Conservation (phyloP, 2,888 invertebrate species). For the Drosophila lutescens region DNA sequence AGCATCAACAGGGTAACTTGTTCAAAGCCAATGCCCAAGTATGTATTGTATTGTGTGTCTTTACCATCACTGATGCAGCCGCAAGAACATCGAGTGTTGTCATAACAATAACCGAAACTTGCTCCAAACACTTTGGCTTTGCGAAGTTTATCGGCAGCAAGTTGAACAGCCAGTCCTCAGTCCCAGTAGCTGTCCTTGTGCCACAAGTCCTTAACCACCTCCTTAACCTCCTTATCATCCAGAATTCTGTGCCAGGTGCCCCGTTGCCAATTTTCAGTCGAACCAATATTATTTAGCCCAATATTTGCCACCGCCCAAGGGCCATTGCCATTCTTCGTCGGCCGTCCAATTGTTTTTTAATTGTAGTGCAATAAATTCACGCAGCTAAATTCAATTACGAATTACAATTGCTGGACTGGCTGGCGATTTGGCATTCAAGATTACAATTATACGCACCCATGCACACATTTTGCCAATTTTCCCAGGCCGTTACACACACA, state of each 20-base stretch:
- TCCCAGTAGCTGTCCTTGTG: neutral
- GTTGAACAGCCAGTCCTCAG: constrained; percentile 11
- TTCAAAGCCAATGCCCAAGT: neutral
- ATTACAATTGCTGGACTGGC: constrained; percentile 5
- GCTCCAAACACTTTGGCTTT: constrained; percentile 44
- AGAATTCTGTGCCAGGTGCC: neutral
- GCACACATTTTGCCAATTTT: constrained; percentile 20
- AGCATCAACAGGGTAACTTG: no score
- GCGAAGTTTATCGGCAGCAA: constrained; percentile 53
- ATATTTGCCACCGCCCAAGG: neutral
- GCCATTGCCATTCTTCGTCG: neutral
- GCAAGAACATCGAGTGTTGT: constrained; percentile 36
- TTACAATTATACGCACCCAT: constrained; percentile 43
- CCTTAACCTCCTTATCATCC: neutral
- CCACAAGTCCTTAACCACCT: neutral
- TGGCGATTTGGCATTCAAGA: constrained; percentile 47
- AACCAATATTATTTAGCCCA: neutral
- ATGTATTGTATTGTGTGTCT: neutral
- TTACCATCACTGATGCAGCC: constrained; percentile 4
- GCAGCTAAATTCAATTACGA: constrained; percentile 44
- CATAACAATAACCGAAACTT: constrained; percentile 67
- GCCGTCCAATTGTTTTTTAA: constrained; percentile 30
- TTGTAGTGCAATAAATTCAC: constrained; percentile 28
- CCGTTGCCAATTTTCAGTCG: constrained; percentile 2
- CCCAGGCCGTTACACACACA: constrained; percentile 17